Conservation (phyloP, 2,113 vertebrate species). For the Saguinus midas region DNA sequence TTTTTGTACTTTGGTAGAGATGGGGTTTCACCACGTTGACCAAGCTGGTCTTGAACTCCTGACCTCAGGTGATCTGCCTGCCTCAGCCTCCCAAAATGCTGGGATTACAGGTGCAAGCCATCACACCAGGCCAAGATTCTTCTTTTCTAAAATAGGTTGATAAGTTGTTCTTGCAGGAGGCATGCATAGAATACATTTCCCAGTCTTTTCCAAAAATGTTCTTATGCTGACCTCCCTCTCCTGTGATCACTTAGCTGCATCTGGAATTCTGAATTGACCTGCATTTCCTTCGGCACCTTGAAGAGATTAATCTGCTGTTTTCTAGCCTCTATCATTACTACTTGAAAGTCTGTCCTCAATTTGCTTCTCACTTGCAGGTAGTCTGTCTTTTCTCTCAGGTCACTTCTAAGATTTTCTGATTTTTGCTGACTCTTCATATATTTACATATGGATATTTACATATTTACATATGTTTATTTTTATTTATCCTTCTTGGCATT, state of each 20-base stretch:
- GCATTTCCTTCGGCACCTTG: neutral
- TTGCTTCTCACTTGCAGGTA: neutral
- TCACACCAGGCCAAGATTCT: neutral
- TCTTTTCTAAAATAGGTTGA: neutral
- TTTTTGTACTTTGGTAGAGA: too few species aligned
- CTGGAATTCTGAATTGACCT: neutral
- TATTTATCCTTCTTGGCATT: neutral
- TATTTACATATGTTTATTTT: neutral
- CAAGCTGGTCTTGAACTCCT: too few species aligned
- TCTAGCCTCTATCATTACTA: neutral
- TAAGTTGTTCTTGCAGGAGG: neutral
- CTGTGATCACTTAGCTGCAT: neutral
- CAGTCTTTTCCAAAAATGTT: neutral
- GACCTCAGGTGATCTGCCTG: too few species aligned
- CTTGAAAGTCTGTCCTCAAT: neutral
- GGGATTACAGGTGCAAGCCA: too few species aligned
- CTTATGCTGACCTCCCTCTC: neutral
- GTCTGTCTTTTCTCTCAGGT: neutral
- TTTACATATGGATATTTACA: neutral
- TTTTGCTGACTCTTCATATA: slow-evolving; percentile 1
- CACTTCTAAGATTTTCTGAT: neutral
- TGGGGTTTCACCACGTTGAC: too few species aligned
- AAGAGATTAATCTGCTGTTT: neutral
- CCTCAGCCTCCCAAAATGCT: too few species aligned
- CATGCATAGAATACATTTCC: neutral